phyloP scores from a whole-genome alignment of 2,113 vertebrate species.

The Cephalopterus ornatus region DNA sequence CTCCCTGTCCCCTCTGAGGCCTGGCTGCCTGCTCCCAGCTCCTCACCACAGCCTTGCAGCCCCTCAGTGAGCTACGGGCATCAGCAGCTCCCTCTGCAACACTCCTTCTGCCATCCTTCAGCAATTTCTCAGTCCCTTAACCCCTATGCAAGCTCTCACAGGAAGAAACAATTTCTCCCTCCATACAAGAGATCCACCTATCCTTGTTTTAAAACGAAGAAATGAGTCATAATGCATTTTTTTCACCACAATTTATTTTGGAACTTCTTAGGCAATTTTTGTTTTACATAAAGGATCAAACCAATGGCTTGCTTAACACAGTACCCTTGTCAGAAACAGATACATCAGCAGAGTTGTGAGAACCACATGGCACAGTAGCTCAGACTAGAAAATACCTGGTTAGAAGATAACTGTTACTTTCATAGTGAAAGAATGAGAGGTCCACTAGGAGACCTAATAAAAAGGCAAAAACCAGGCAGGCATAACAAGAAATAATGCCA shows the following conservation, averaged over 20 bases:
- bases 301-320: background rate
- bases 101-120: background rate
- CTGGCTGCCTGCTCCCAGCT: background rate
- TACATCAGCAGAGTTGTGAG: background rate
- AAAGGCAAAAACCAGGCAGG: background rate
- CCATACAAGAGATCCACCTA: background rate
- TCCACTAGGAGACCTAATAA: background rate
- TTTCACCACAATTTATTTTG: background rate
- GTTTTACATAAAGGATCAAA: background rate
- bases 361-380: background rate
- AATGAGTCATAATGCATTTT: fast-evolving
- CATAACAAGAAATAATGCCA: background rate
- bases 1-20: background rate
- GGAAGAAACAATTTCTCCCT: background rate
- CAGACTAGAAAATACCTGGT: background rate
- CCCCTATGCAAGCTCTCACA: background rate
- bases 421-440: background rate
- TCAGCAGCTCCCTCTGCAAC: background rate
- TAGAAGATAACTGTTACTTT: background rate
- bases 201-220: background rate
- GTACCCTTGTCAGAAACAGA: background rate
- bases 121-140: background rate
- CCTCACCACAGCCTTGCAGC: background rate
- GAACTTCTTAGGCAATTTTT: background rate
- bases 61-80: background rate